Evolutionary conservation across 2,797 vertebrate genomes (phyloP).

Genomic region (Hippopotamyrus pictus): DNA sequence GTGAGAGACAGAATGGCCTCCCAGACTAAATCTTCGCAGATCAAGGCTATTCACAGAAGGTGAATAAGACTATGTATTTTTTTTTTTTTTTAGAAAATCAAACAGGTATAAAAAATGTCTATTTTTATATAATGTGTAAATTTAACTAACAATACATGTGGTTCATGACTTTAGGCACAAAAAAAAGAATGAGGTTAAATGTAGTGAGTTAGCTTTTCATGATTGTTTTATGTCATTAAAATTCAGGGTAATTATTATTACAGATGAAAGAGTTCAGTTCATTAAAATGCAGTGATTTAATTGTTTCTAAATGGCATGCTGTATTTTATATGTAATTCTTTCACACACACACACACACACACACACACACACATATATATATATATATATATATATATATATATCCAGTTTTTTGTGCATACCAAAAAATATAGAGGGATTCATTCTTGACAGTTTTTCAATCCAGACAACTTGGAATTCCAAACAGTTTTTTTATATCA

Average conservation of each 20-base stretch:
- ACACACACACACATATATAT: not conserved
- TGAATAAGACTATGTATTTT: not conserved
- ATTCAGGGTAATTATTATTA: constrained; percentile 12
- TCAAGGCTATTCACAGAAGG: not conserved
- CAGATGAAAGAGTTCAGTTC: constrained; percentile 5
- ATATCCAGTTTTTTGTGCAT: not conserved
- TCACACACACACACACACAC: not conserved
- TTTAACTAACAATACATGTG: constrained; percentile 7
- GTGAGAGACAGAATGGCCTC: not conserved
- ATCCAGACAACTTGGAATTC: not conserved
- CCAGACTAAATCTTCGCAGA: not conserved
- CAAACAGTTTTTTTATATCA: not conserved
- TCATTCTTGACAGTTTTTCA: not conserved
- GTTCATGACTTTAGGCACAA: constrained; percentile 11
- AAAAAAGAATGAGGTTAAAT: constrained; percentile 3
- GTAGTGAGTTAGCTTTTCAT: not conserved
- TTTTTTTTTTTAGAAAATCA: not conserved
- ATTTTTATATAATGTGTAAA: constrained; percentile 22
- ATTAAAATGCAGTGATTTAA: not conserved
- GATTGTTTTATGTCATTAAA: not conserved
- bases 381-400: not conserved
- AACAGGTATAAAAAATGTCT: constrained; percentile 13
- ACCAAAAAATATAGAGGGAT: not conserved
- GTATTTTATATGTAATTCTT: constrained; percentile 8
- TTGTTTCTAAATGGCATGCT: constrained; percentile 1